Evolutionary conservation across 2,797 vertebrate species (phyloP).

Genomic region (Gephyroberyx darwinii): DNA sequence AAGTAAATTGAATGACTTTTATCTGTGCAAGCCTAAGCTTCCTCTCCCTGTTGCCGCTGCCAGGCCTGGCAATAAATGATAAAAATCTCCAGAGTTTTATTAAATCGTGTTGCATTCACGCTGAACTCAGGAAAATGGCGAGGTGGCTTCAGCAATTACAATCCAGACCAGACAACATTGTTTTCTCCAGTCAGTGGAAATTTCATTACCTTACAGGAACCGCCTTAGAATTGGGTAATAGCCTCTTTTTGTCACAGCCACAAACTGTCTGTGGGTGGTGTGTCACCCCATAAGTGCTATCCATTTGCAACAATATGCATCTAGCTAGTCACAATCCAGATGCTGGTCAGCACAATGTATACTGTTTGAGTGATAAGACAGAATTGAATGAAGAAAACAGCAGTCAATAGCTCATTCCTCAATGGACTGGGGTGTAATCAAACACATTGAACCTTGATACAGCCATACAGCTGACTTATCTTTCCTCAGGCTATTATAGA

Average conservation of each 20-base stretch:
- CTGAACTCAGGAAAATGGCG: conserved; percentile 72
- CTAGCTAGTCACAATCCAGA: conserved; percentile 50
- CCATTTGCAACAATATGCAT: conserved; percentile 75
- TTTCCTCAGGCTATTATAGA: conserved; percentile 64
- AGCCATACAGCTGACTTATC: conserved; percentile 59
- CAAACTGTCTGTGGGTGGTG: conserved; percentile 67
- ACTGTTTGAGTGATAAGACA: conserved; percentile 59
- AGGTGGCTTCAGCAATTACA: conserved; percentile 78
- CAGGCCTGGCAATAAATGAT: conserved; percentile 78
- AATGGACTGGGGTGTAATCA: conserved; percentile 71
- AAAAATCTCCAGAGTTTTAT: conserved; percentile 82
- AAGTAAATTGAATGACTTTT: conserved; percentile 78
- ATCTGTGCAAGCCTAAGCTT: conserved; percentile 66
- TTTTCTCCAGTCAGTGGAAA: conserved; percentile 84
- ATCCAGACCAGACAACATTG: conserved; percentile 77
- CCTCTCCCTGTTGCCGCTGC: conserved; percentile 64
- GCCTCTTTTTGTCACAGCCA: conserved; percentile 78
- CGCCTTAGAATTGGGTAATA: conserved; percentile 81
- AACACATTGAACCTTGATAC: conserved; percentile 71
- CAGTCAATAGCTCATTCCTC: conserved; percentile 71
- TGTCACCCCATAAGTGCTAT: conserved; percentile 73
- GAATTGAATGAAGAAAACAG: conserved; percentile 55
- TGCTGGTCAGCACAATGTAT: conserved; percentile 70
- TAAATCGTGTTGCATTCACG: conserved; percentile 76
- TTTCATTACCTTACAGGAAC: conserved; percentile 82